A percentile compares a stretch with the other conserved stretches of the same genome.
phyloP scores from a whole-genome alignment of 2,888 invertebrate genomes.

The Calliopum simillimum region DNA sequence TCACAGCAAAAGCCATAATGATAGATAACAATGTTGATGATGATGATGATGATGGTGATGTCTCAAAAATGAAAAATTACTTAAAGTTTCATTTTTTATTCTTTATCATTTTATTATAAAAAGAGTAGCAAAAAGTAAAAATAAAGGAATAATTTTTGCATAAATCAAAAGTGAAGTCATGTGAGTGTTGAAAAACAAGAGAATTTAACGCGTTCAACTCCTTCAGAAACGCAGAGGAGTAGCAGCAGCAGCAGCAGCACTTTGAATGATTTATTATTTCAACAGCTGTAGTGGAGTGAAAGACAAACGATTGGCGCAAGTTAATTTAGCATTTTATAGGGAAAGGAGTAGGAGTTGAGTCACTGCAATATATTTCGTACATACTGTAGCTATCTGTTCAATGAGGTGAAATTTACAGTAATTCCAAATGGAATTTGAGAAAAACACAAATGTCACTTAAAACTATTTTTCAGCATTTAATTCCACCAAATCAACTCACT shows the following conservation, averaged over 20 bases:
- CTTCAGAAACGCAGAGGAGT: too few relatives aligned
- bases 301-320: constrained; percentile 1
- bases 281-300: background rate
- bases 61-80: background rate
- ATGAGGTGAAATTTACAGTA: background rate
- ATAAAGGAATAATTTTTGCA: background rate
- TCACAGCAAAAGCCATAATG: too few relatives aligned
- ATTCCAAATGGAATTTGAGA: background rate
- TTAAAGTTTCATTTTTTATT: background rate
- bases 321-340: background rate
- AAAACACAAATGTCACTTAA: background rate
- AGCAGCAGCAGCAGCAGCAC: too few relatives aligned
- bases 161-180: constrained; percentile 12
- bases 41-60: background rate
- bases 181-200: background rate
- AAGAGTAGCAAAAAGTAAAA: too few relatives aligned
- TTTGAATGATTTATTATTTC: constrained; percentile 6
- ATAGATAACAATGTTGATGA: too few relatives aligned
- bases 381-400: too few relatives aligned
- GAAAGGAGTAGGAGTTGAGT: too few relatives aligned
- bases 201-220: too few relatives aligned
- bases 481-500: background rate
- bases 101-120: background rate
- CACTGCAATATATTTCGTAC: too few relatives aligned
- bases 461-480: background rate